Percentiles rank a stretch among this genome's conserved stretches.
phyloP scores from a whole-genome alignment of 2,113 vertebrate species.

The Ascaphus truei region DNA sequence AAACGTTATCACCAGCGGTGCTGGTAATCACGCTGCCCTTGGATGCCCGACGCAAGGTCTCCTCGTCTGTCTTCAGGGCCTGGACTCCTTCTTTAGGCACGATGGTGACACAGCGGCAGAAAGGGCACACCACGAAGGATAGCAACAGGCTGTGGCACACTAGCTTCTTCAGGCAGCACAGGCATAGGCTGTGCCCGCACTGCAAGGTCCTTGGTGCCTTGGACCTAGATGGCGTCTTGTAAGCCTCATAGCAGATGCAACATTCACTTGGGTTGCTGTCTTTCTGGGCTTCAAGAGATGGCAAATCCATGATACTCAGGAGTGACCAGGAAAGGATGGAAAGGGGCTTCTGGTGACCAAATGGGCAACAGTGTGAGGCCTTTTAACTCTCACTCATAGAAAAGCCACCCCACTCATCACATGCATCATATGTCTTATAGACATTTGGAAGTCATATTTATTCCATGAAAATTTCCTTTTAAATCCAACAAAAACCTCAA shows the following conservation, averaged over 20 bases:
- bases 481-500: too few species aligned
- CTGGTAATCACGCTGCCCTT: background rate
- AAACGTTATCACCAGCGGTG: background rate
- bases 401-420: background rate
- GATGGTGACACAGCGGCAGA: conserved; percentile 30
- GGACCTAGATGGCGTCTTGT: accelerated
- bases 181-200: conserved; percentile 50
- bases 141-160: background rate
- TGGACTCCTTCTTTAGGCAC: conserved; percentile 25
- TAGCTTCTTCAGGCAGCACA: conserved; percentile 44
- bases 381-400: background rate
- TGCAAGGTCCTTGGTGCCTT: conserved; percentile 38
- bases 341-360: background rate
- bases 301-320: background rate
- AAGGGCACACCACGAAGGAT: conserved; percentile 43
- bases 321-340: too few species aligned
- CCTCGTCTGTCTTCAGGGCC: conserved; percentile 19
- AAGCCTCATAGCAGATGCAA: conserved; percentile 51
- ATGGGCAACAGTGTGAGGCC: too few species aligned
- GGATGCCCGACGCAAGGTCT: accelerated
- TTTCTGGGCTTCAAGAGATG: background rate
- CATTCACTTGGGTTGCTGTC: conserved; percentile 29
- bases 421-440: background rate
- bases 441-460: too few species aligned
- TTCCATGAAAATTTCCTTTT: too few species aligned